Conservation (phyloP, 2,113 vertebrate genomes). For the Bucco capensis region DNA sequence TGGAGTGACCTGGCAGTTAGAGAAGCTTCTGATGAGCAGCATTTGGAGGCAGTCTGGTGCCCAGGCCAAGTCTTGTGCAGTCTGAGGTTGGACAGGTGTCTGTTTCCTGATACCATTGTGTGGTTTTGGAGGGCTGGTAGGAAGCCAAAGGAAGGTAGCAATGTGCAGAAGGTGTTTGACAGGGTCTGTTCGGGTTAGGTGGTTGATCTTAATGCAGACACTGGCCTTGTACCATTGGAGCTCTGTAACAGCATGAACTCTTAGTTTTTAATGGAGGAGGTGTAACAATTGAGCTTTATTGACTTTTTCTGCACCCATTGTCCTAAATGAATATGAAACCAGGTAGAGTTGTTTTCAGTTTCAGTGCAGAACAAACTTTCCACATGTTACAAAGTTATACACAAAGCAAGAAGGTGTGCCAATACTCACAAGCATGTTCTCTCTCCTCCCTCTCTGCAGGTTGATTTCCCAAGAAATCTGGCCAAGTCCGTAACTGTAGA, state of each 20-base stretch:
- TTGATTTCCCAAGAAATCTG: slow-evolving; percentile 97
- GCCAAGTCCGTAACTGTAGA: slow-evolving; percentile 98
- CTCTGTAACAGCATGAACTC: too few relatives aligned
- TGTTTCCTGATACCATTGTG: background rate
- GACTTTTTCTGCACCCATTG: background rate
- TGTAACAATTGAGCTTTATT: background rate
- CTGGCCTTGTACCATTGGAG: too few relatives aligned
- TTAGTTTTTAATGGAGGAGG: too few relatives aligned
- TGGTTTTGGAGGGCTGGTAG: background rate
- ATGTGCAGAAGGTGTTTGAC: background rate
- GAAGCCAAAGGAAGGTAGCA: background rate
- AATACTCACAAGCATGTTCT: slow-evolving; percentile 62
- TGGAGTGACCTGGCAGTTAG: background rate
- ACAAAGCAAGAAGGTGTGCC: background rate
- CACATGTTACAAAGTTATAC: background rate
- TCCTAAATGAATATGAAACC: background rate
- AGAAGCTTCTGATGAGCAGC: background rate
- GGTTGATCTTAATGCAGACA: background rate
- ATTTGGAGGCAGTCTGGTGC: accelerated
- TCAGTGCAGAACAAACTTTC: background rate
- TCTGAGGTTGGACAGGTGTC: background rate
- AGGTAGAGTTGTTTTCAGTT: accelerated
- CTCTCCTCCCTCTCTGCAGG: slow-evolving; percentile 77
- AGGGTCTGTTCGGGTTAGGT: background rate
- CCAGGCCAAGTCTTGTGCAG: accelerated